A percentile compares a stretch with the other conserved stretches of the same genome.
phyloP scores from a whole-genome alignment of 2,797 vertebrate genomes.

The Taenioides sp. region DNA sequence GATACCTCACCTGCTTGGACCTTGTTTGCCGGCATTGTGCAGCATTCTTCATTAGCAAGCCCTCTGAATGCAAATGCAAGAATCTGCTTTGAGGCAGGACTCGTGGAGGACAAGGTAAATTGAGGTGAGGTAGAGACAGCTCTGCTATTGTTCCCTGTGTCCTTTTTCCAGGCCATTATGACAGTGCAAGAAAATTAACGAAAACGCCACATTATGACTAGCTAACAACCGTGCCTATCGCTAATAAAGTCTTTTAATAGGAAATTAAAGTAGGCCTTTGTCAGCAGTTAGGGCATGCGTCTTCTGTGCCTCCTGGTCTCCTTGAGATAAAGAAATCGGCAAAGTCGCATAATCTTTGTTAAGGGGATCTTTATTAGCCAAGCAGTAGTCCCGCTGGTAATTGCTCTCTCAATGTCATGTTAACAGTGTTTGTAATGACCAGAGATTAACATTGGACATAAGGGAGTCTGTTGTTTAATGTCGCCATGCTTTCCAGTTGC shows the following conservation, averaged over 20 bases:
- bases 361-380: conserved; percentile 74
- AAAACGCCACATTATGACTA: conserved; percentile 50
- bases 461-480: conserved; percentile 55
- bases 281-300: conserved; percentile 71
- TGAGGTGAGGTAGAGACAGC: conserved; percentile 53
- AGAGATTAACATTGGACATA: conserved; percentile 61
- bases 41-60: conserved; percentile 68
- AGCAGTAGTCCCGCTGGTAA: conserved; percentile 69
- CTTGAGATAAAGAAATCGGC: conserved; percentile 75
- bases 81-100: conserved; percentile 32
- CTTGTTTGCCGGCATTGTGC: conserved; percentile 36
- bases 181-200: conserved; percentile 51
- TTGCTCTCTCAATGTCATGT: conserved; percentile 72
- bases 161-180: conserved; percentile 53
- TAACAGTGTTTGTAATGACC: conserved; percentile 53
- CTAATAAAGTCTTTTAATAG: conserved; percentile 58
- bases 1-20: conserved; percentile 31
- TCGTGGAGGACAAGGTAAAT: conserved; percentile 51
- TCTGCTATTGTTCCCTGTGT: conserved; percentile 52
- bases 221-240: conserved; percentile 57
- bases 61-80: conserved; percentile 64
- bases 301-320: conserved; percentile 57
- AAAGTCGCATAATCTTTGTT: conserved; percentile 69
- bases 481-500: conserved; percentile 34
- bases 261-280: conserved; percentile 69